Evolutionary conservation across 2,888 invertebrate species (phyloP).

Genomic region (Neocrepidodera transversa): DNA sequence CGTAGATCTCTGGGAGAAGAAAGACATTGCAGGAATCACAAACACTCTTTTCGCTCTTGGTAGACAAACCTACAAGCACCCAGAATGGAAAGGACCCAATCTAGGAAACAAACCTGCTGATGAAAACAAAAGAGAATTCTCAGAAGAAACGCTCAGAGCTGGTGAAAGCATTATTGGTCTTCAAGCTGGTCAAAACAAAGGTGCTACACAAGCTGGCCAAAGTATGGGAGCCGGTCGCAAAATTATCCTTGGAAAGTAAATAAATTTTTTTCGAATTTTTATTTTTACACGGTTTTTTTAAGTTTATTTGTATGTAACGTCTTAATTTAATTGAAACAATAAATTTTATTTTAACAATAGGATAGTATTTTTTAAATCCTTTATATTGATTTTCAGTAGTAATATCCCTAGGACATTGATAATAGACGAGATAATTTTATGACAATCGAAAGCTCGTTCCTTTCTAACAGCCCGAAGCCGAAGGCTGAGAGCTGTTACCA

Average conservation of each 20-base stretch:
- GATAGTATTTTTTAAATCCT: no score
- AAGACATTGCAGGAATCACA: constrained; percentile 85
- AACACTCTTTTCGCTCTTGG: constrained; percentile 87
- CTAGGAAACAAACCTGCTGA: constrained; percentile 95
- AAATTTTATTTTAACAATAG: constrained; percentile 36
- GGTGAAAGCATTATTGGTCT: constrained; percentile 91
- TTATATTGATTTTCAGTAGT: no score
- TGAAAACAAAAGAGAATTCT: constrained; percentile 93
- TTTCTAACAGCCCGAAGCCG: no score
- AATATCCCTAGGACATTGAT: no score
- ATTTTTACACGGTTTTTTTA: constrained; percentile 30
- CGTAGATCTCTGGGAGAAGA: constrained; percentile 95
- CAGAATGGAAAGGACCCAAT: constrained; percentile 72
- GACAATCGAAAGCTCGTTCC: no score
- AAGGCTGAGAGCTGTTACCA: no score
- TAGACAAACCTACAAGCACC: constrained; percentile 61
- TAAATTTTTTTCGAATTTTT: constrained; percentile 3
- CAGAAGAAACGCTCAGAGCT: constrained; percentile 87
- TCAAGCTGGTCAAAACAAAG: constrained; percentile 96
- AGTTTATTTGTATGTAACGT: constrained; percentile 40
- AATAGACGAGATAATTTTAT: no score
- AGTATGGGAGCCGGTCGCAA: constrained; percentile 91
- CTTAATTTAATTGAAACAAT: constrained; percentile 35
- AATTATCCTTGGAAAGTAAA: constrained; percentile 86
- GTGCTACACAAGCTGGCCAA: constrained; percentile 90